Percentiles rank a stretch among this genome's conserved stretches.
phyloP scores from a whole-genome alignment of 2,113 vertebrate genomes.

The Salvator merianae region DNA sequence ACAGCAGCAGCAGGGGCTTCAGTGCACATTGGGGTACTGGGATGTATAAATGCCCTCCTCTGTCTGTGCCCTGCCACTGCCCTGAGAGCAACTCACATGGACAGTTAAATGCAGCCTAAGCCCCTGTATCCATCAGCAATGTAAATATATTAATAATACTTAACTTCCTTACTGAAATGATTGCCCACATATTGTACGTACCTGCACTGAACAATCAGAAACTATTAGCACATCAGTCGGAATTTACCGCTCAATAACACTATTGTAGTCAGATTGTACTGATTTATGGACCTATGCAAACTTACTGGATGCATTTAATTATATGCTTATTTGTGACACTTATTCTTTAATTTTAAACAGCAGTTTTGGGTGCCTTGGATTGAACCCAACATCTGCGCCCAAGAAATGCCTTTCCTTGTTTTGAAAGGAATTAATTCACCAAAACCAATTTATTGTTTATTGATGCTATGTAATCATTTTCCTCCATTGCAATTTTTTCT shows the following conservation, averaged over 20 bases:
- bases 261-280: background rate
- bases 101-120: background rate
- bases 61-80: too few species aligned
- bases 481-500: too few species aligned
- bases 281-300: background rate
- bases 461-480: too few species aligned
- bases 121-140: background rate
- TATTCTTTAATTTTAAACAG: background rate
- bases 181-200: background rate
- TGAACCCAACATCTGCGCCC: background rate
- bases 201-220: background rate
- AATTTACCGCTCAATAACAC: background rate
- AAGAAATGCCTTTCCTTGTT: background rate
- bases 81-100: background rate
- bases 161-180: background rate
- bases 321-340: too few species aligned
- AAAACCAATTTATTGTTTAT: too few species aligned
- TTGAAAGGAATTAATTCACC: background rate
- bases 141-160: background rate
- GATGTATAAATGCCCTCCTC: too few species aligned
- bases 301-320: background rate
- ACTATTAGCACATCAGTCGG: background rate
- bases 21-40: too few species aligned
- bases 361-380: background rate
- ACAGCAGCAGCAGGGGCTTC: too few species aligned